Evolutionary conservation across 2,888 invertebrate species (phyloP).

Genomic region (Netelia fuscicornis): DNA sequence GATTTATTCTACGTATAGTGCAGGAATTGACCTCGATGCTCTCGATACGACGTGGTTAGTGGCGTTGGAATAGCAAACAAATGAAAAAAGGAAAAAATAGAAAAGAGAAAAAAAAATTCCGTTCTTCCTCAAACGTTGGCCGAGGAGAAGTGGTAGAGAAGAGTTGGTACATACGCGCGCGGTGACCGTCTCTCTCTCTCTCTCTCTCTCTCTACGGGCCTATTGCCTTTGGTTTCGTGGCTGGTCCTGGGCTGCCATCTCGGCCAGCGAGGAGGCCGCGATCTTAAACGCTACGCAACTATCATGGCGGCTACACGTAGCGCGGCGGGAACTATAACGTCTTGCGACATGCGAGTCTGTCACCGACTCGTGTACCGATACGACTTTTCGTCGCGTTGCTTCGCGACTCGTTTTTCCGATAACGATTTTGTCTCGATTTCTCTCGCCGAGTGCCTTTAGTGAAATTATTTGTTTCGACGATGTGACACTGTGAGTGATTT

Average conservation of each 20-base stretch:
- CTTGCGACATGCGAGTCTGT: not conserved
- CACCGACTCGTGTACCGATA: not conserved
- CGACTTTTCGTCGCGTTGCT: not conserved
- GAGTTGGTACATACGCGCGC: conserved; percentile 29
- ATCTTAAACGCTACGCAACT: conserved; percentile 75
- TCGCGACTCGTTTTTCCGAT: not conserved
- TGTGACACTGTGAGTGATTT: conserved; percentile 4
- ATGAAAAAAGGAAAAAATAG: conserved; percentile 13
- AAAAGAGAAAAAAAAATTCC: conserved; percentile 43
- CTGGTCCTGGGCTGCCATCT: conserved; percentile 22
- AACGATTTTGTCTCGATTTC: not conserved
- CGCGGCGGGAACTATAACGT: conserved; percentile 25
- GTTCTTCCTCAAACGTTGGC: conserved; percentile 58
- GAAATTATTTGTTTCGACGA: not conserved
- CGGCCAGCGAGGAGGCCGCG: conserved; percentile 53
- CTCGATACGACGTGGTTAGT: conserved; percentile 13
- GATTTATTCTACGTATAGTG: conserved; percentile 38
- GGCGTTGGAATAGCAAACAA: not conserved
- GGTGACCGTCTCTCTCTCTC: conserved; percentile 20
- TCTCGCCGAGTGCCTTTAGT: not conserved
- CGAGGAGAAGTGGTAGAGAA: conserved; percentile 47
- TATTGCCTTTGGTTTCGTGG: conserved; percentile 40
- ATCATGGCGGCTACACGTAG: conserved; percentile 74
- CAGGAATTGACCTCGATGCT: conserved; percentile 59
- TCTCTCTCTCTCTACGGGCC: not conserved